These are phyloP conservation scores for Drosophila glabriapex DNA, from an alignment of 2,888 invertebrate species.

Conservation along the genomic window DNA sequence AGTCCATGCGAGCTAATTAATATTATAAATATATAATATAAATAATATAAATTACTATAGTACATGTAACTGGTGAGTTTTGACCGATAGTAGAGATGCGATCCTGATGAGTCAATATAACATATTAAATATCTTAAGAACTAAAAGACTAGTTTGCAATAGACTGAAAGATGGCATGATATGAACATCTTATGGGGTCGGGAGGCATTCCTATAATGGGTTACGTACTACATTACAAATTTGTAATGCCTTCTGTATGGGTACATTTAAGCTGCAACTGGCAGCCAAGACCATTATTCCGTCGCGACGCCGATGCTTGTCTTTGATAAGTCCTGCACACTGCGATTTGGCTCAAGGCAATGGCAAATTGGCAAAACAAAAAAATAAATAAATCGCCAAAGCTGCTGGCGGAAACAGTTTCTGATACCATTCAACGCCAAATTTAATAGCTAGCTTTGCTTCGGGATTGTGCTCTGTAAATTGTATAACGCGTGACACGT, in stretches of 20 bases:
- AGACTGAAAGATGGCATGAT: not conserved
- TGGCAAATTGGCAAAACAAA: conserved; percentile 30
- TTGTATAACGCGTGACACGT: conserved; percentile 15
- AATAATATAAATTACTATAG: not conserved
- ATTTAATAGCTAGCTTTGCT: conserved; percentile 43
- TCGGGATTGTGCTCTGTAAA: conserved; percentile 17
- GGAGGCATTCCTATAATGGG: not conserved
- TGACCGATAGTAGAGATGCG: not conserved
- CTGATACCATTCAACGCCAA: conserved; percentile 19
- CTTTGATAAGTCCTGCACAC: conserved; percentile 23
- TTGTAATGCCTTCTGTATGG: conserved; percentile 5
- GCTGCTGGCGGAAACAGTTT: conserved; percentile 12
- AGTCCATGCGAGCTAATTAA: not conserved
- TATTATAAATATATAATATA: no score
- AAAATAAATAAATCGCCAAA: conserved; percentile 7
- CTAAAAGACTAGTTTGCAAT: not conserved
- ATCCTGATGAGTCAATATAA: not conserved
- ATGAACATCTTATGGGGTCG: not conserved
- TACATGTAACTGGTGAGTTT: no score
- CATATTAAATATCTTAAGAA: not conserved
- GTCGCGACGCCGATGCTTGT: conserved; percentile 17
- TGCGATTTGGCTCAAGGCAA: conserved; percentile 12
- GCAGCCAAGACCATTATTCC: conserved; percentile 9
- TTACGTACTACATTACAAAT: not conserved
- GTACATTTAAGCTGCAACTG: conserved; percentile 34